A percentile compares a stretch with the other conserved stretches of the same genome.
Conservation (phyloP, 2,113 vertebrate species). For the Penelope pileata region DNA sequence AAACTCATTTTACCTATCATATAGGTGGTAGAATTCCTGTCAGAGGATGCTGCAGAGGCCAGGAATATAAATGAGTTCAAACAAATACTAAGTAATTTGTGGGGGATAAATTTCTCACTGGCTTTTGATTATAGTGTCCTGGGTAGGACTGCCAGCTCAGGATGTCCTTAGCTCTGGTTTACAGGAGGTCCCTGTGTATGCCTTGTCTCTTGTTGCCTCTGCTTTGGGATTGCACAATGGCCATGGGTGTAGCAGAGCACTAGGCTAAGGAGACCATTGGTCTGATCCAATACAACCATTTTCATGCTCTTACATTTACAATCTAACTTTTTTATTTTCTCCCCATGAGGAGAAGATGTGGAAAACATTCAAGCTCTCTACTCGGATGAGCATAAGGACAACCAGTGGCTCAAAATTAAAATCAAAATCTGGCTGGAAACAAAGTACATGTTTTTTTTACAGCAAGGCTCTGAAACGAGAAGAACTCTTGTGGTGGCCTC, state of each 20-base stretch:
- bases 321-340: background rate
- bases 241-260: background rate
- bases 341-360: background rate
- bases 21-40: background rate
- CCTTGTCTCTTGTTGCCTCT: background rate
- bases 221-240: background rate
- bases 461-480: background rate
- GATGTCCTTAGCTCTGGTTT: background rate
- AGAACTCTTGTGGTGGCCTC: background rate
- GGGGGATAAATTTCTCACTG: background rate
- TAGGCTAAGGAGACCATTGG: background rate
- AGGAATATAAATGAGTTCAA: background rate
- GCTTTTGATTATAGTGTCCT: background rate
- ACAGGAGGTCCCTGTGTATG: background rate
- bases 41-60: background rate
- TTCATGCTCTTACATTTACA: background rate
- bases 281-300: background rate
- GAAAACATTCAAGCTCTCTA: background rate
- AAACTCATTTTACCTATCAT: background rate
- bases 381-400: background rate
- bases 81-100: background rate
- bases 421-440: background rate
- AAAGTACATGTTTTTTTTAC: background rate
- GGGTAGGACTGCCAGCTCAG: background rate
- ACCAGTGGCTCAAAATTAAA: background rate